Conservation (phyloP, 2,888 invertebrate species). For the Acrobasis suavella region DNA sequence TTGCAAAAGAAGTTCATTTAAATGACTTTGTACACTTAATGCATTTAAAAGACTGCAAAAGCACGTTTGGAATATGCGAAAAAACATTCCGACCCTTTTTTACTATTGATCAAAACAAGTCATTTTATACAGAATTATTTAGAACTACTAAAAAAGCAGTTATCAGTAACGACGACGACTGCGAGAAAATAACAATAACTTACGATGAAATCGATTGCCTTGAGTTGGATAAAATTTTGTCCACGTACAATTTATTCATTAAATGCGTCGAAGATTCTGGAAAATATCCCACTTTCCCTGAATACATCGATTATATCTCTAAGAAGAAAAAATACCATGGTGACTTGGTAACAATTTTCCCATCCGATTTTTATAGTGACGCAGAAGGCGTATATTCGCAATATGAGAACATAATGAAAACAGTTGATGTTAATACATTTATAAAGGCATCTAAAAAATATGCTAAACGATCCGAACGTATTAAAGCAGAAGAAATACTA, state of each 20-base stretch:
- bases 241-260: constrained; percentile 1
- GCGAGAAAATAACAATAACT: constrained; percentile 10
- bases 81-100: constrained; percentile 45
- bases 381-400: background rate
- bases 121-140: constrained; percentile 32
- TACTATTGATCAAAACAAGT: constrained; percentile 36
- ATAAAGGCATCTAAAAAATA: constrained; percentile 6
- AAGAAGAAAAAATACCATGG: constrained; percentile 13
- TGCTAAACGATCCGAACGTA: background rate
- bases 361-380: background rate
- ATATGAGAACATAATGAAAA: background rate
- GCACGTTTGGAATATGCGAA: constrained; percentile 33
- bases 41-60: constrained; percentile 27
- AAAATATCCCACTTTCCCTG: constrained; percentile 7
- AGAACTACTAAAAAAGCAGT: constrained; percentile 28
- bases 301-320: constrained; percentile 6
- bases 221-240: background rate
- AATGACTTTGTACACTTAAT: constrained; percentile 42
- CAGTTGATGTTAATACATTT: constrained; percentile 7
- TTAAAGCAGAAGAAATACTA: constrained; percentile 7
- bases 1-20: constrained; percentile 38
- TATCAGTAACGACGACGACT: constrained; percentile 9
- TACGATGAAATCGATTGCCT: constrained; percentile 4
- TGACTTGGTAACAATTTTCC: constrained; percentile 9
- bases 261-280: constrained; percentile 2